phyloP scores from a whole-genome alignment of 2,797 vertebrate species.

The Botia almorhae region DNA sequence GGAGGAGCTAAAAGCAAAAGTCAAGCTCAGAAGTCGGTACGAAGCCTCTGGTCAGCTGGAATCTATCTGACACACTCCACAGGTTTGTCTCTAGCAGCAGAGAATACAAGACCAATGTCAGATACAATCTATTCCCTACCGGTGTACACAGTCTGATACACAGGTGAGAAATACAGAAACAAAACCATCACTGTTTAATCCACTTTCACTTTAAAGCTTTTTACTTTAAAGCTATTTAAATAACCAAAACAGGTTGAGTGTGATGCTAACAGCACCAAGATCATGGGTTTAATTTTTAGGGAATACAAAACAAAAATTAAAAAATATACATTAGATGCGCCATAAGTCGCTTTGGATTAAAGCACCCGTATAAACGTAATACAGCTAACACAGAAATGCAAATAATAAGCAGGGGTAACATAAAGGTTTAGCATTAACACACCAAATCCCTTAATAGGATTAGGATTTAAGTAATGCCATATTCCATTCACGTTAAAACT shows the following conservation, averaged over 20 bases:
- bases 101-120: slow-evolving; percentile 85
- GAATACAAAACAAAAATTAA: no score
- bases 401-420: background rate
- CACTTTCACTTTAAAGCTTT: background rate
- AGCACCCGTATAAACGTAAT: no score
- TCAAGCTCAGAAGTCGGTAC: slow-evolving; percentile 85
- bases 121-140: slow-evolving; percentile 83
- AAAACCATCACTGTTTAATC: slow-evolving; percentile 2
- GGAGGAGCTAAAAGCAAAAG: slow-evolving; percentile 89
- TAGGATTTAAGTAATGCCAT: slow-evolving; percentile 15
- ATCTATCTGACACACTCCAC: slow-evolving; percentile 88
- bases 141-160: slow-evolving; percentile 78
- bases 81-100: slow-evolving; percentile 88
- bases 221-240: no score
- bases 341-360: no score
- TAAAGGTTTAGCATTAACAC: slow-evolving; percentile 15
- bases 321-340: no score
- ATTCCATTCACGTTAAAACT: background rate
- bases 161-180: background rate
- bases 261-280: no score
- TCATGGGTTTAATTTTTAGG: no score
- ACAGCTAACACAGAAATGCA: background rate
- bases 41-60: slow-evolving; percentile 88
- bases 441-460: slow-evolving; percentile 18
- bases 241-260: no score